Evolutionary conservation across 1,140 invertebrate genomes (phyloP).

Genomic region (Lepidurus arcticus): DNA sequence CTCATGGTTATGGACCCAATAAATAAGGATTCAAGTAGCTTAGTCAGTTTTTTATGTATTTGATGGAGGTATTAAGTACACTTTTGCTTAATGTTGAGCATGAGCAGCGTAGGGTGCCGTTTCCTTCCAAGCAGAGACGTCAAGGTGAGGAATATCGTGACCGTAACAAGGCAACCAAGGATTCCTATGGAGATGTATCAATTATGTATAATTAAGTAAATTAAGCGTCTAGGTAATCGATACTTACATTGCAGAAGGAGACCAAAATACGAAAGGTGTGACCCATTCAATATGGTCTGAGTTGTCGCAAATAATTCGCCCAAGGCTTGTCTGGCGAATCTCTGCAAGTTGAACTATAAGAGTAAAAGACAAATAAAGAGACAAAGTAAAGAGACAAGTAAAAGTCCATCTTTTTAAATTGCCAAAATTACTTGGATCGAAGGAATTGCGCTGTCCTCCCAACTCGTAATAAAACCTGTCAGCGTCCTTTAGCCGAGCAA

Average conservation of each 20-base stretch:
- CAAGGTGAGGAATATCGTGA: slow-evolving; percentile 25
- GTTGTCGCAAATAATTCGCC: slow-evolving; percentile 72
- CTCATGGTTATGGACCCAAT: no score
- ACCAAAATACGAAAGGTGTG: slow-evolving; percentile 31
- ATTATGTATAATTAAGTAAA: background rate
- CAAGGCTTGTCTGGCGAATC: slow-evolving; percentile 62
- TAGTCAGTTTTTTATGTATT: background rate
- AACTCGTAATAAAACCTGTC: slow-evolving; percentile 50
- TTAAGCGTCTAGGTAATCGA: background rate
- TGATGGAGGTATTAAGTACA: background rate
- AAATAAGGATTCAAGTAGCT: no score
- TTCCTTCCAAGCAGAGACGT: slow-evolving; percentile 26
- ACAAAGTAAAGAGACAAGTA: background rate
- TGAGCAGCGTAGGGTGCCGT: background rate
- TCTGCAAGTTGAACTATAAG: slow-evolving; percentile 62
- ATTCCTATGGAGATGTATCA: slow-evolving; percentile 22
- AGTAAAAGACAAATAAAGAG: slow-evolving; percentile 34
- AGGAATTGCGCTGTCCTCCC: slow-evolving; percentile 42
- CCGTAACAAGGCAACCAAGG: slow-evolving; percentile 35
- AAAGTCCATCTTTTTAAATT: background rate
- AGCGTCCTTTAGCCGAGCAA: slow-evolving; percentile 47
- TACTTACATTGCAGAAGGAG: slow-evolving; percentile 29
- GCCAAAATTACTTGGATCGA: slow-evolving; percentile 33
- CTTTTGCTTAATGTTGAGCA: background rate
- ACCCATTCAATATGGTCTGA: slow-evolving; percentile 53